Percentiles rank a stretch among this genome's conserved stretches.
These are phyloP conservation scores for Flabesymbios commensalis DNA, from an alignment of 2,888 invertebrate genomes.

Conservation along the genomic window DNA sequence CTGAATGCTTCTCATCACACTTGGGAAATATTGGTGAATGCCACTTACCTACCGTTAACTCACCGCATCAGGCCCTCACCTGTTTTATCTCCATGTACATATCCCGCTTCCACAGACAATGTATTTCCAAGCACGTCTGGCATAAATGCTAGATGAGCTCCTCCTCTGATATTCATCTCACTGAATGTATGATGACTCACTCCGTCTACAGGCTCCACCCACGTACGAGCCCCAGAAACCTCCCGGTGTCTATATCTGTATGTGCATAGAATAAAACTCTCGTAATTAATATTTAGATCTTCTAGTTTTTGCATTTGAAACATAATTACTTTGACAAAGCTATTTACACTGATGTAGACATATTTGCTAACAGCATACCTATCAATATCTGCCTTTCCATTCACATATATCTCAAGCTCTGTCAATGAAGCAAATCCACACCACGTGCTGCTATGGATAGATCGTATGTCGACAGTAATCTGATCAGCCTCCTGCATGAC, in stretches of 20 bases:
- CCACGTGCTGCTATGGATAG: neutral
- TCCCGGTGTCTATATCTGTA: constrained; percentile 37
- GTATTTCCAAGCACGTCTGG: constrained; percentile 18
- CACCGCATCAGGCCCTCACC: no score
- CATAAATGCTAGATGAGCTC: constrained; percentile 40
- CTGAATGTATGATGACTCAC: constrained; percentile 30
- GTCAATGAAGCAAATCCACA: constrained; percentile 29
- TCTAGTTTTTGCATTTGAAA: no score
- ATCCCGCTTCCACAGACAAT: constrained; percentile 24
- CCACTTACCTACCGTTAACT: no score
- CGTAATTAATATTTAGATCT: no score
- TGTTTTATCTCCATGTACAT: constrained; percentile 42
- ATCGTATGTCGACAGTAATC: constrained; percentile 31
- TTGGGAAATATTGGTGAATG: no score
- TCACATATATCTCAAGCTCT: constrained; percentile 44
- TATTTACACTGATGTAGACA: no score
- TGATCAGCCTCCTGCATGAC: constrained; percentile 32
- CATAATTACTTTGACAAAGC: no score
- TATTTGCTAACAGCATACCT: no score
- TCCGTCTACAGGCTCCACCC: constrained; percentile 32
- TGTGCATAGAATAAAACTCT: constrained; percentile 2
- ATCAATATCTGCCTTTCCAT: no score
- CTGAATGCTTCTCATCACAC: no score
- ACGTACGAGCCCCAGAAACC: constrained; percentile 39
- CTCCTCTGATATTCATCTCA: constrained; percentile 39